Evolutionary conservation across 1,140 invertebrate species (phyloP), one percentile per base, ranked within the genome.

Genomic region (Heliconius hewitsoni): DNA sequence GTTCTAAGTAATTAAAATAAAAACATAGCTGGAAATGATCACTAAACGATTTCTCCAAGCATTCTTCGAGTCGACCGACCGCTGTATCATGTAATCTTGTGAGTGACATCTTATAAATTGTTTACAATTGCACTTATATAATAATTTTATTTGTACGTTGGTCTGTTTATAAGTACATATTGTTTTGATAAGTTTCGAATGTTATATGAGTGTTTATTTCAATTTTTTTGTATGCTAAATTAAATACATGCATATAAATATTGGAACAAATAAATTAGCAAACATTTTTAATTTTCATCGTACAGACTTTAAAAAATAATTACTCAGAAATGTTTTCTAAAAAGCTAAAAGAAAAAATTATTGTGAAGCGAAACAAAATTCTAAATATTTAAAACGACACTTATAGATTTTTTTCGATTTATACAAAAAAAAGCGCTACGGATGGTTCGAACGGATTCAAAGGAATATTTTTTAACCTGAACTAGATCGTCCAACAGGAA

Each of bases 31-130:
- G 85, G 84, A 88, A 89, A 27, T 23, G 90, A 87, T 89, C 88
- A 93, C 87, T 92, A 89, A 89, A 92, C 83, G 88, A 94, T 92
- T 91, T 93, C 90, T 93, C 89, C 86, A 87, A 90, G 87, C 89
- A 92, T 93, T 92, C 91, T 86, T 90, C 81, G 83, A 87, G 87
- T 85, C 78, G 11, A 66, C 60, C 60, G 60, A 66, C 60, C 60
- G 23, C 91, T 92, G 87, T 89, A 88, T 83, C 88, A 93, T 94
- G 90, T 91, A 89, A 94, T 92, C 91, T 89, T 85, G 93, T 93
- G 93, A 94, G 93, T 90, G 91, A 93, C 90, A 91, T 91, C 89
- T 84, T 87, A 91, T 93, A 91, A 93, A 66, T 66, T 23, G n/a
- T 27, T 66, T 27, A 66, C 60, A 27, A 66, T 66, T 66, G 42